These are phyloP conservation scores for Dugesia japonica DNA, from an alignment of 2,888 invertebrate species.

Conservation along the genomic window DNA sequence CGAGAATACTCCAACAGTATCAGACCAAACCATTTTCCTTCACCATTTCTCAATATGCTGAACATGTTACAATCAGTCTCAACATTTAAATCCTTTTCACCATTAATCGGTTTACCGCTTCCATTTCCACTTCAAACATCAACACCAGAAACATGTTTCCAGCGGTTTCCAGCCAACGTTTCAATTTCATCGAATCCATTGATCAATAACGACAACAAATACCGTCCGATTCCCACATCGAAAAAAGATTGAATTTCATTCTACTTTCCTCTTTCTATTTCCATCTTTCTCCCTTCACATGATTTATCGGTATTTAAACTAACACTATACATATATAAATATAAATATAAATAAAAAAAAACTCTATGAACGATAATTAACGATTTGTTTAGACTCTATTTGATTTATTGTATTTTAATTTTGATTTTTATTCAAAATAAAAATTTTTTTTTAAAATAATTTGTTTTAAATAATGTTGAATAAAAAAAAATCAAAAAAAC, in stretches of 20 bases:
- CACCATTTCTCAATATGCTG: background rate
- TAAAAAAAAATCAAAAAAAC: too few relatives aligned
- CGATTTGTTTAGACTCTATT: background rate
- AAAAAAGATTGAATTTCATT: background rate
- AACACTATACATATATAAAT: too few relatives aligned
- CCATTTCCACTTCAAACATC: background rate
- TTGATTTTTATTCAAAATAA: too few relatives aligned
- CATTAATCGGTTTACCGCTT: background rate
- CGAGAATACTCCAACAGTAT: background rate
- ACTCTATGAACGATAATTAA: too few relatives aligned
- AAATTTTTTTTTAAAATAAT: background rate
- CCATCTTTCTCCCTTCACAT: background rate
- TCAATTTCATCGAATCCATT: background rate
- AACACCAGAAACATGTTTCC: slow-evolving; percentile 13
- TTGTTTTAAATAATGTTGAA: background rate
- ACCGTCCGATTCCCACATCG: background rate
- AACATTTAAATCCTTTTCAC: background rate
- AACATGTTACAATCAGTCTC: slow-evolving; percentile 1
- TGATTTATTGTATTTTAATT: slow-evolving; percentile 20
- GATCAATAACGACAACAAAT: background rate
- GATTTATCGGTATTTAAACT: too few relatives aligned
- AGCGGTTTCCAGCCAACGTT: background rate
- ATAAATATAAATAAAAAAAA: too few relatives aligned
- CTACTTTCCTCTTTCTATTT: background rate
- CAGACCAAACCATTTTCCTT: background rate